Evolutionary conservation across 2,113 vertebrate species (phyloP).

Genomic region (Lanius ludovicianus): DNA sequence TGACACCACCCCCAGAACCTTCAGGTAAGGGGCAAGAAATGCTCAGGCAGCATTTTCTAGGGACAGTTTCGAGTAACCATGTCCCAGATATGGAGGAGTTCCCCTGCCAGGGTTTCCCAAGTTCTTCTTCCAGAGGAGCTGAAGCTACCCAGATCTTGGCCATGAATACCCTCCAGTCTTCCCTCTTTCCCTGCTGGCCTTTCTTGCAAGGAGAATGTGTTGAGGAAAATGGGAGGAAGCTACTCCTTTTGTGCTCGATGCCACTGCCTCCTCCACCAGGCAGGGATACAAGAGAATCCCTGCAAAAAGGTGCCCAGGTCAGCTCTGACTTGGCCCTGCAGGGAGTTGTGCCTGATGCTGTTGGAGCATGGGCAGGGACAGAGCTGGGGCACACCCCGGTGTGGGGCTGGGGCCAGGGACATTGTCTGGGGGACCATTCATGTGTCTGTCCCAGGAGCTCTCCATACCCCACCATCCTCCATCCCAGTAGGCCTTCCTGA

Average conservation of each 20-base stretch:
- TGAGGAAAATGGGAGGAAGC: too few relatives aligned
- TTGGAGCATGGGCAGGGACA: not conserved
- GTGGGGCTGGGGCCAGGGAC: rapidly evolving
- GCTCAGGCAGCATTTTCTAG: not conserved
- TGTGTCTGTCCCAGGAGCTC: not conserved
- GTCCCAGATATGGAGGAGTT: not conserved
- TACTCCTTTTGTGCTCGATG: rapidly evolving
- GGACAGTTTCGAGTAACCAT: rapidly evolving
- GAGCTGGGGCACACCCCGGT: rapidly evolving
- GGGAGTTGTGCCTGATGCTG: not conserved
- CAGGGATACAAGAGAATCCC: rapidly evolving
- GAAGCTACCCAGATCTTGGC: rapidly evolving
- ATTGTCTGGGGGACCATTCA: rapidly evolving
- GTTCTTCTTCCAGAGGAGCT: rapidly evolving
- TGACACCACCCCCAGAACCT: not conserved
- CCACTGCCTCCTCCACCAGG: not conserved
- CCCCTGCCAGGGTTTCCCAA: not conserved
- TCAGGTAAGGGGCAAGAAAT: not conserved
- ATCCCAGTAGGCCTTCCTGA: rapidly evolving
- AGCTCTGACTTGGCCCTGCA: rapidly evolving
- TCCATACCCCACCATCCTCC: not conserved
- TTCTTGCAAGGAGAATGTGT: not conserved
- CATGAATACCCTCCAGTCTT: not conserved
- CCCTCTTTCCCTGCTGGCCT: not conserved
- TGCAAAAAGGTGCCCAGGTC: rapidly evolving